Percentiles rank a stretch among this genome's conserved stretches.
Evolutionary conservation across 2,888 invertebrate species (phyloP).

Genomic region (Cerastis rubricosa): DNA sequence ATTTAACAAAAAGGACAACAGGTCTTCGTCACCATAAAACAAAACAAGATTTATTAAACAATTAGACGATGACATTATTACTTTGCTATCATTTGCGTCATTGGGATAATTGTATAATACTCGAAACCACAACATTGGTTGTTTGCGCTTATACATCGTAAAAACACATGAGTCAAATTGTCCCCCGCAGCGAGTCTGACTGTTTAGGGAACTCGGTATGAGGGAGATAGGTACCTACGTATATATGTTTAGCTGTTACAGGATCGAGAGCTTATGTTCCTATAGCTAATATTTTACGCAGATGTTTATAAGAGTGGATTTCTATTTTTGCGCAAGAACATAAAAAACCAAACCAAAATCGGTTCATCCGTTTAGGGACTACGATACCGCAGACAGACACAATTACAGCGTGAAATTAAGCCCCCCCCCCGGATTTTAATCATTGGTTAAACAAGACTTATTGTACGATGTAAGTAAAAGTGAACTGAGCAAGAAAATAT

Average conservation of each 20-base stretch:
- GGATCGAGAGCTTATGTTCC: slow-evolving; percentile 9
- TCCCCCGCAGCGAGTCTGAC: slow-evolving; percentile 69
- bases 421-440: neutral
- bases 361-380: neutral
- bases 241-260: neutral
- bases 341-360: neutral
- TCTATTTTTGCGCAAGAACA: neutral
- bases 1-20: neutral
- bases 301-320: neutral
- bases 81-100: slow-evolving; percentile 47
- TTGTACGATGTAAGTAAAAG: slow-evolving; percentile 26
- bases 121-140: slow-evolving; percentile 47
- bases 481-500: slow-evolving; percentile 40
- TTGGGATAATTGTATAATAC: slow-evolving; percentile 46
- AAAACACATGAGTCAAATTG: slow-evolving; percentile 64
- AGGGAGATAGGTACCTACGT: neutral
- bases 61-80: slow-evolving; percentile 27
- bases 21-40: slow-evolving; percentile 22
- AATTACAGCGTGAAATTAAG: neutral
- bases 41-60: slow-evolving; percentile 33
- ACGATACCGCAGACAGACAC: neutral
- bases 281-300: slow-evolving; percentile 3
- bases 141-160: slow-evolving; percentile 32
- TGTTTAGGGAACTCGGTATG: slow-evolving; percentile 48
- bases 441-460: neutral